Percentiles rank a stretch among this genome's conserved stretches.
Evolutionary conservation across 2,113 vertebrate genomes (phyloP).

Genomic region (Addax nasomaculatus): DNA sequence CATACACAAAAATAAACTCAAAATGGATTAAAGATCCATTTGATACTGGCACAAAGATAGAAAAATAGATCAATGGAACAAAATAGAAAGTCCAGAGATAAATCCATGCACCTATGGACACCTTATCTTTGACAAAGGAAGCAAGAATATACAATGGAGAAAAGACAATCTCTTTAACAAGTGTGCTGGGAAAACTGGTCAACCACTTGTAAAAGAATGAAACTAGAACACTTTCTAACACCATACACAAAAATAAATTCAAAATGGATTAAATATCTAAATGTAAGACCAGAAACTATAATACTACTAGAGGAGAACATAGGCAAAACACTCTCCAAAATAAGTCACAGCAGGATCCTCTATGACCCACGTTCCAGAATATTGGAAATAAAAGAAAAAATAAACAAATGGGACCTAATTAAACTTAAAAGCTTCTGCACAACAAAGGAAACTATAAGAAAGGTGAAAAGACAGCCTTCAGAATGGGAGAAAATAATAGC

Average conservation of each 20-base stretch:
- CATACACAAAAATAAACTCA: neutral
- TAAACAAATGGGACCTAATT: neutral
- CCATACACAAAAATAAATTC: neutral
- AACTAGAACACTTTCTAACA: neutral
- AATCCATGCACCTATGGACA: no score
- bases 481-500: neutral
- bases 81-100: no score
- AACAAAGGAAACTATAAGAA: neutral
- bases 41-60: no score
- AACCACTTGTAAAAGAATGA: no score
- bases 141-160: no score
- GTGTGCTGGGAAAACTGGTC: no score
- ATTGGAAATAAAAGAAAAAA: neutral
- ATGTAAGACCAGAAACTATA: neutral
- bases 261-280: neutral
- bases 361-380: neutral
- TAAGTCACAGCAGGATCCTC: neutral
- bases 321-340: neutral
- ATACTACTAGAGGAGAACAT: neutral
- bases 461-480: neutral
- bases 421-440: neutral
- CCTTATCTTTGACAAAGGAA: no score
- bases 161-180: no score
- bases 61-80: no score
- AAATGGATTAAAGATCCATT: neutral